A percentile compares a stretch with the other conserved stretches of the same genome.
These are phyloP conservation scores for Nothura maculosa DNA, from an alignment of 2,797 vertebrate species.

Conservation along the genomic window DNA sequence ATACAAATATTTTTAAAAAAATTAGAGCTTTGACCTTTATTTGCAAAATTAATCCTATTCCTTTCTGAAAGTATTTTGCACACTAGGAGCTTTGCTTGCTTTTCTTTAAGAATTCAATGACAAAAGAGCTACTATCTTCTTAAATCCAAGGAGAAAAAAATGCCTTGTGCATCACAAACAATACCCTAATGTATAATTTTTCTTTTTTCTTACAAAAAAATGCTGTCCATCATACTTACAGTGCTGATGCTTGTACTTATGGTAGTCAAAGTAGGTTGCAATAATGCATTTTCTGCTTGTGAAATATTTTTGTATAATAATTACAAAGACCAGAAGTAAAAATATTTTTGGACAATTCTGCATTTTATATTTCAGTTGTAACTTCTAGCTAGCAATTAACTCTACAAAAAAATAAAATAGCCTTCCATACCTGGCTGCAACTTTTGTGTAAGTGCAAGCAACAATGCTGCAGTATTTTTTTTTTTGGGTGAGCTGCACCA, in stretches of 20 bases:
- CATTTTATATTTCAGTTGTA: not conserved
- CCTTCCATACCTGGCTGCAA: not conserved
- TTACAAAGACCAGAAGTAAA: not conserved
- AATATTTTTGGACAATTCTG: not conserved
- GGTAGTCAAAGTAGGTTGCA: not conserved
- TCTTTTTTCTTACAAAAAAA: not conserved
- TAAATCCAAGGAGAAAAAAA: not conserved
- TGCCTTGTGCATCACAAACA: not conserved
- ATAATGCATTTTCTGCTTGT: not conserved
- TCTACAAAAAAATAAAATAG: constrained; percentile 22
- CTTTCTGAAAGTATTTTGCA: not conserved
- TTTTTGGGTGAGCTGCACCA: constrained; percentile 63
- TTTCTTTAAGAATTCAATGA: not conserved
- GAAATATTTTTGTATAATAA: not conserved
- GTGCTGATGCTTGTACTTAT: not conserved
- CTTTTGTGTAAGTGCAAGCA: constrained; percentile 21
- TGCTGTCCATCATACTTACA: not conserved
- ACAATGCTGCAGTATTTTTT: constrained; percentile 48
- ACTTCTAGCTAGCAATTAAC: not conserved
- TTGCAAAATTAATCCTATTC: not conserved
- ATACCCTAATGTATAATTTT: not conserved
- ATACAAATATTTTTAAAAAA: not conserved
- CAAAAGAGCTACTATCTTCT: not conserved
- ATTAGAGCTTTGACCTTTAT: not conserved
- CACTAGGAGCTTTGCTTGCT: not conserved